Evolutionary conservation across 2,888 invertebrate species (phyloP), one percentile per base, ranked within the genome.

Genomic region (Octodonta nipae): DNA sequence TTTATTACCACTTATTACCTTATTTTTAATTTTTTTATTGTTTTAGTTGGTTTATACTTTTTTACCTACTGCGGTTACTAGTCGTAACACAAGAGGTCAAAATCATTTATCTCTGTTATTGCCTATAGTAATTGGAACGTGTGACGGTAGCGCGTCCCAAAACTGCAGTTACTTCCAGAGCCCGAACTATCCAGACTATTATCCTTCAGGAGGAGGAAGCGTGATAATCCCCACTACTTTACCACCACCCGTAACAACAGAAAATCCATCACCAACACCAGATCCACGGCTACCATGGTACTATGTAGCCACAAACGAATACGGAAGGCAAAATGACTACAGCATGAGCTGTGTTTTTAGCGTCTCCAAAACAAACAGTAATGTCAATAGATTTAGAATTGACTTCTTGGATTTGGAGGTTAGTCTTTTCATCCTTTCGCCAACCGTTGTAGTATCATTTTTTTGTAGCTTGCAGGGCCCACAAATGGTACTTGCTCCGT

Each of bases 361-460:
- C 22, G 59, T 85, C 4, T 66, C 71, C 39, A 78, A 76, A 58
- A 50, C 67, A n/a, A 66, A 68, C 12, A 57, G 64, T 2, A 67
- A 71, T 37, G 65, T 84, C 10, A 67, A 67, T 41, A 83, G 83
- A 55, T 61, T 85, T 43, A 64, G 78, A 25, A 59, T 83, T 32
- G 80, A 82, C 50, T 78, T 83, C 44, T 54, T 68, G 4, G 68
- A 68, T 55, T 75, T 83, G 52, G 78, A 81, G 68, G 81, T 78
- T 61, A 52, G 52, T 14, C 12, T 6, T n/a, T n/a, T n/a, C n/a
- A n/a, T n/a, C n/a, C n/a, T n/a, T n/a, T n/a, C 14, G 10, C 10
- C 15, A 13, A 26, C 11, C 11, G n/a, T n/a, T n/a, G n/a, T n/a
- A n/a, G n/a, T n/a, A n/a, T 30, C 10, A 20, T 3, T 15, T 39